phyloP scores from a whole-genome alignment of 2,113 vertebrate species.

The Neofelis nebulosa region DNA sequence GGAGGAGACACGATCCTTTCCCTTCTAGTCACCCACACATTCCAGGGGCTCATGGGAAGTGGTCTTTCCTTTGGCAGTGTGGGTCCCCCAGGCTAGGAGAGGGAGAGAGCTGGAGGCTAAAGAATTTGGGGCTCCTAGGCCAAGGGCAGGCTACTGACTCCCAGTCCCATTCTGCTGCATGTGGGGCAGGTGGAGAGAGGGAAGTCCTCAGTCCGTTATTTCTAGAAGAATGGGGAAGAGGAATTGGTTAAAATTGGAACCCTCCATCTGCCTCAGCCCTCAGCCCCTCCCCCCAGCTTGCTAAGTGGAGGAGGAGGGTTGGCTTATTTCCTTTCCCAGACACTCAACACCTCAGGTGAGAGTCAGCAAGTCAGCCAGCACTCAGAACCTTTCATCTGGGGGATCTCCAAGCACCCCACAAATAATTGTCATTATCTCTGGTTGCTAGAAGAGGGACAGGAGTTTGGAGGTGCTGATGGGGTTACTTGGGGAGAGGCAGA shows the following conservation, averaged over 20 bases:
- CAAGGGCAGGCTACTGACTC: not conserved
- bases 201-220: not conserved
- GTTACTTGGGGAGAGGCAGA: conserved; percentile 34
- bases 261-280: not conserved
- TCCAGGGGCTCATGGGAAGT: not conserved
- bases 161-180: not conserved
- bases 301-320: not conserved
- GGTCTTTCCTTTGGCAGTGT: not conserved
- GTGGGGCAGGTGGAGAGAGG: not conserved
- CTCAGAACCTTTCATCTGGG: conserved; percentile 50
- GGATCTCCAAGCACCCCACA: conserved; percentile 43
- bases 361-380: conserved; percentile 47
- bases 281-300: not conserved
- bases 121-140: not conserved
- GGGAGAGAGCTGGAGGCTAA: not conserved
- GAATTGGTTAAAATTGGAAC: not conserved
- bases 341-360: not conserved
- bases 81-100: not conserved
- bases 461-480: not conserved
- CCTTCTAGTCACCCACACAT: not conserved
- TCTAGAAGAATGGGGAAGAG: not conserved
- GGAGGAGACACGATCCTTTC: not conserved
- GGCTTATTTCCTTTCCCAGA: conserved; percentile 43
- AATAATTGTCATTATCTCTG: conserved; percentile 52
- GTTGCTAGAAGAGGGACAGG: conserved; percentile 1